A percentile compares a stretch with the other conserved stretches of the same genome.
Evolutionary conservation across 2,113 vertebrate genomes (phyloP).

Genomic region (Fregetta grallaria): DNA sequence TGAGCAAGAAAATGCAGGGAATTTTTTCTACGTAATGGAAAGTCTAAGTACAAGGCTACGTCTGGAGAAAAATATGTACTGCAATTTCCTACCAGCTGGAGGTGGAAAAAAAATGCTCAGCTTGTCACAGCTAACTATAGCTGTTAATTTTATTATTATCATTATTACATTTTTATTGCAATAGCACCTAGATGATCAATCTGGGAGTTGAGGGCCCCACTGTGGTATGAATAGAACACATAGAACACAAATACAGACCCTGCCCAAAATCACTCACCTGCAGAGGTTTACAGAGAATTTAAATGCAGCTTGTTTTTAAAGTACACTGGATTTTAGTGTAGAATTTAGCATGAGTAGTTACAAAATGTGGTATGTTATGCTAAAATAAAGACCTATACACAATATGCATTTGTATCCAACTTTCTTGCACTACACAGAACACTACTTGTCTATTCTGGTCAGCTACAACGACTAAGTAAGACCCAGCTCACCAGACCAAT

Average conservation of each 20-base stretch:
- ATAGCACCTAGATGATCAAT: background rate
- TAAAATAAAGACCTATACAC: background rate
- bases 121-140: constrained; percentile 63
- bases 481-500: background rate
- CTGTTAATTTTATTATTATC: constrained; percentile 67
- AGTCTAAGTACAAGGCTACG: constrained; percentile 27
- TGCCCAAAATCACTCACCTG: background rate
- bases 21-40: background rate
- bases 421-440: background rate
- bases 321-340: background rate
- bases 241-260: background rate
- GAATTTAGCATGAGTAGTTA: background rate
- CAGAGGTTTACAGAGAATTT: background rate
- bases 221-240: background rate
- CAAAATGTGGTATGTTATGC: background rate
- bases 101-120: constrained; percentile 12
- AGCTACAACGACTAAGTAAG: background rate
- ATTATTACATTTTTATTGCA: constrained; percentile 11
- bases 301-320: background rate
- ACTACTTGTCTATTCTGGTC: background rate
- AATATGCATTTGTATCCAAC: background rate
- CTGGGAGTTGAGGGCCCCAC: background rate
- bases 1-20: background rate
- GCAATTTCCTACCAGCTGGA: constrained; percentile 68
- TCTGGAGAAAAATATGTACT: constrained; percentile 63